A percentile compares a stretch with the other conserved stretches of the same genome.
These are phyloP conservation scores for Brachionus manjavacas DNA, from an alignment of 1,140 invertebrate species.

Conservation along the genomic window DNA sequence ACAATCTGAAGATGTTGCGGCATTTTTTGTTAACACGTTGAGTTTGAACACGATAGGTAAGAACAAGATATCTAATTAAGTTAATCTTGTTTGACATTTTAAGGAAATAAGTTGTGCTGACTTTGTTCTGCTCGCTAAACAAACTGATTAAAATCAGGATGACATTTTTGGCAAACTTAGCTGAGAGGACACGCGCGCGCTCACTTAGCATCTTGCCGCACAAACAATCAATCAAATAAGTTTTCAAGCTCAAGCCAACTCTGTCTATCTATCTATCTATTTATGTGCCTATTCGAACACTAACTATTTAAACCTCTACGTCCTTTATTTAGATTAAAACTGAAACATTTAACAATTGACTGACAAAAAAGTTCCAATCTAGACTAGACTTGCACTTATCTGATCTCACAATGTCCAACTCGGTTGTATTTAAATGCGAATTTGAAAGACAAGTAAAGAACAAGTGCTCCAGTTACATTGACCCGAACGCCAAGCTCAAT, in stretches of 20 bases:
- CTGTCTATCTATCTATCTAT: background rate
- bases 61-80: slow-evolving; percentile 31
- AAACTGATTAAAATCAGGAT: slow-evolving; percentile 40
- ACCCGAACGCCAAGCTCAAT: background rate
- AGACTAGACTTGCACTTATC: slow-evolving; percentile 28
- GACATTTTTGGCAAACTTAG: background rate
- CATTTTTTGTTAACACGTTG: background rate
- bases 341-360: background rate
- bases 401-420: slow-evolving; percentile 30
- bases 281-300: too few relatives aligned
- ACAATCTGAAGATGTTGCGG: background rate
- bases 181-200: slow-evolving; percentile 1
- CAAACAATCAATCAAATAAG: slow-evolving; percentile 24
- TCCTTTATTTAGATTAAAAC: slow-evolving; percentile 17
- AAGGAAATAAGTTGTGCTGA: slow-evolving; percentile 20
- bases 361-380: too few relatives aligned
- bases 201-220: background rate
- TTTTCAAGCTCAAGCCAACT: background rate
- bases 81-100: slow-evolving; percentile 41
- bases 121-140: background rate
- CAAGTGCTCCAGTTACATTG: slow-evolving; percentile 4
- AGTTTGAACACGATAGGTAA: slow-evolving; percentile 13
- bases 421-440: slow-evolving; percentile 15
- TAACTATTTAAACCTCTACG: too few relatives aligned
- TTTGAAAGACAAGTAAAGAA: slow-evolving; percentile 12